These are phyloP conservation scores for Thermophis baileyi DNA, from an alignment of 2,113 vertebrate genomes.

Conservation along the genomic window DNA sequence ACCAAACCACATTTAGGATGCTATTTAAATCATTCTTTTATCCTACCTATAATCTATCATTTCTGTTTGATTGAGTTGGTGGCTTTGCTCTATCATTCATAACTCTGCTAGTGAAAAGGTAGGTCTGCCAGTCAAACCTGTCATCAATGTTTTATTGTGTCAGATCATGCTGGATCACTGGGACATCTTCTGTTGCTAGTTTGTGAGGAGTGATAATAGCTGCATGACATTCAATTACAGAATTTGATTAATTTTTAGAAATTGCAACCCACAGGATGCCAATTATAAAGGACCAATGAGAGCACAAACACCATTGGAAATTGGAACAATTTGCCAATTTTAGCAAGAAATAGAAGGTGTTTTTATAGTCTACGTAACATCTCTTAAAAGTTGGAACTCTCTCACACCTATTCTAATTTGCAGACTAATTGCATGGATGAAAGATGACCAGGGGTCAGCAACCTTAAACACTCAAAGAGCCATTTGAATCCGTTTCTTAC, in stretches of 20 bases:
- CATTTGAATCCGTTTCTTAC: no score
- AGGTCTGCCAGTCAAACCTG: no score
- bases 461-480: no score
- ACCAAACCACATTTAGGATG: background rate
- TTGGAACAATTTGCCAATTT: background rate
- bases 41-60: background rate
- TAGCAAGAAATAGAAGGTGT: background rate
- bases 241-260: background rate
- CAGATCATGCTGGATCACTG: background rate
- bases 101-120: background rate
- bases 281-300: background rate
- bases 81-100: background rate
- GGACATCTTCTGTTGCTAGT: background rate
- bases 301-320: background rate
- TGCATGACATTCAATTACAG: background rate
- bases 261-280: background rate
- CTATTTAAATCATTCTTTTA: background rate
- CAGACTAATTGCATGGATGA: background rate
- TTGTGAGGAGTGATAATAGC: background rate
- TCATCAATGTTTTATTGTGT: background rate
- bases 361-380: background rate
- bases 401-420: background rate
- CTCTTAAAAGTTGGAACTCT: background rate
- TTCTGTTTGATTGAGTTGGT: background rate
- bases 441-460: background rate